phyloP scores from a whole-genome alignment of 1,140 invertebrate species.

The Drosophila cardini region DNA sequence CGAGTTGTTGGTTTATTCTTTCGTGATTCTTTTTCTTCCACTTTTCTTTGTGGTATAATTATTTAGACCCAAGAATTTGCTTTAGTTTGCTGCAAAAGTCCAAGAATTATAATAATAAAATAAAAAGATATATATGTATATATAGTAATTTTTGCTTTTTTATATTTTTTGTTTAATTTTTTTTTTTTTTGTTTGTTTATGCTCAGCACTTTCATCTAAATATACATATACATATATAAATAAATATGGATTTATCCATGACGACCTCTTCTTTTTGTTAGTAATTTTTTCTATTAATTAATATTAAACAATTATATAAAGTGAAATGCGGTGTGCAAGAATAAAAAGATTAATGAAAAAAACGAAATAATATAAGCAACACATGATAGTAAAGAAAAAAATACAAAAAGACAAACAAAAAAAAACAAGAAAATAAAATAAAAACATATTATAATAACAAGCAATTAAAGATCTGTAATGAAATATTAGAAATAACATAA shows the following conservation, averaged over 20 bases:
- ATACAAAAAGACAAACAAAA: constrained; percentile 30
- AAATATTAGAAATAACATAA: constrained; percentile 11
- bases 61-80: too few species aligned
- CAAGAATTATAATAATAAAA: too few species aligned
- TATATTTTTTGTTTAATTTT: too few species aligned
- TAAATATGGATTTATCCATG: constrained; percentile 57
- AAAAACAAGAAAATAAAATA: constrained; percentile 36
- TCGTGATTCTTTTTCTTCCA: too few species aligned
- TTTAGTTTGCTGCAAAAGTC: too few species aligned
- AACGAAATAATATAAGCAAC: constrained; percentile 56
- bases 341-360: constrained; percentile 57
- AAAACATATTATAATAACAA: constrained; percentile 6
- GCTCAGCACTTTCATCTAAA: constrained; percentile 37
- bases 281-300: constrained; percentile 79
- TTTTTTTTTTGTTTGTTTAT: not conserved
- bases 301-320: constrained; percentile 59
- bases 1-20: too few species aligned
- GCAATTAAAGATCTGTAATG: constrained; percentile 50
- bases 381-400: constrained; percentile 21
- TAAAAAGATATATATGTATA: too few species aligned
- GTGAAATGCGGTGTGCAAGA: constrained; percentile 55
- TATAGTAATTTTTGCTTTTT: too few species aligned
- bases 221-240: constrained; percentile 22
- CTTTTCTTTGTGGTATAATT: too few species aligned
- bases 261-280: constrained; percentile 79